A percentile compares a stretch with the other conserved stretches of the same genome.
Evolutionary conservation across 1,140 invertebrate genomes (phyloP).

Genomic region (Lamellibrachia luymesi): DNA sequence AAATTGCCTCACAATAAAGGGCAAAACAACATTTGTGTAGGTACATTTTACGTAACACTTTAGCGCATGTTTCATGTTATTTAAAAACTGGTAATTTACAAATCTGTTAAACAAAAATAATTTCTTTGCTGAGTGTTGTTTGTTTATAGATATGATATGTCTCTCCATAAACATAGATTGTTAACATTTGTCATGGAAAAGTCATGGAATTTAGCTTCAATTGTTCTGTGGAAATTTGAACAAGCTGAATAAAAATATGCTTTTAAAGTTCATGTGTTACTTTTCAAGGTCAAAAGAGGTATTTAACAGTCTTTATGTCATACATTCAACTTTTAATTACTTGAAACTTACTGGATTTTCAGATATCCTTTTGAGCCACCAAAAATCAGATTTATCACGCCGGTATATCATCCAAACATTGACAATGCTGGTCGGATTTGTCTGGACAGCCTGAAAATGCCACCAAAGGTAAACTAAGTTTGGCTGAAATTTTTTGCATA

Average conservation of each 20-base stretch:
- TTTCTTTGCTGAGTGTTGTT: too few relatives aligned
- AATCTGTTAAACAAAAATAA: too few relatives aligned
- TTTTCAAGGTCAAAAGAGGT: neutral
- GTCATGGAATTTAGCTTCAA: too few relatives aligned
- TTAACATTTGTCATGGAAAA: too few relatives aligned
- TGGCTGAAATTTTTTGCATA: neutral
- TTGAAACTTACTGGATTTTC: neutral
- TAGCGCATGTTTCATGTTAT: too few relatives aligned
- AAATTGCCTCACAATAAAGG: neutral
- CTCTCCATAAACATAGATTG: too few relatives aligned
- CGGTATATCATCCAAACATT: slow-evolving; percentile 96
- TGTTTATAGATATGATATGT: too few relatives aligned
- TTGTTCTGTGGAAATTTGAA: neutral
- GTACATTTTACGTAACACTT: too few relatives aligned
- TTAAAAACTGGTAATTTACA: too few relatives aligned
- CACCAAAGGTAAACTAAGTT: slow-evolving; percentile 44
- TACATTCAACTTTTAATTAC: slow-evolving; percentile 6
- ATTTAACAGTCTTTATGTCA: neutral
- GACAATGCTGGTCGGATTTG: slow-evolving; percentile 86
- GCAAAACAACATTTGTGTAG: neutral
- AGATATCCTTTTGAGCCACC: slow-evolving; percentile 91
- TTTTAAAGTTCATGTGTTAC: neutral
- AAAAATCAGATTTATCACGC: slow-evolving; percentile 84
- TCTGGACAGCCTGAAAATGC: slow-evolving; percentile 85
- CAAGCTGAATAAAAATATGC: neutral